Evolutionary conservation across 1,140 invertebrate species (phyloP), one percentile per base, ranked within the genome.

Genomic region (Pentalonia nigronervosa): DNA sequence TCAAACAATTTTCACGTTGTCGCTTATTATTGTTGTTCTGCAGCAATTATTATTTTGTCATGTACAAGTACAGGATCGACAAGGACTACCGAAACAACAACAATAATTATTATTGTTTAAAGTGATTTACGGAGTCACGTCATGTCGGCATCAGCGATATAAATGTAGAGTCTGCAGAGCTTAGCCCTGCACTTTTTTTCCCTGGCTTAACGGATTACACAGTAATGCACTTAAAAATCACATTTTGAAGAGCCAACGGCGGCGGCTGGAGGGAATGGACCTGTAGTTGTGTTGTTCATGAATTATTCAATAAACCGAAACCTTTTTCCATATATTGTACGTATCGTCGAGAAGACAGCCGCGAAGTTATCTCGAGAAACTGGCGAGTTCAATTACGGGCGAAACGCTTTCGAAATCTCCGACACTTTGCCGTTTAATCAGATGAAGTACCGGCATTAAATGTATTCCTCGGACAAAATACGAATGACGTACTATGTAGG

Each of bases 221-320:
- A 9, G 47, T 50, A 92, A 50, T 92, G 91, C 91, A 92, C 91
- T 92, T 92, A 92, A 83, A 91, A 91, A 91, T 50, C 67, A 50
- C 47, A 50, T 48, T 83, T 92, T 48, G 41, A 91, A 90, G 23
- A 90, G 23, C 30, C 30, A 1, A 1, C 7, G 14, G 7, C 0
- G 47, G 20, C 2, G 8, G 47, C 2, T 41, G 8, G 2, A 1
- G 34, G 1, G 34, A 53, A 53, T 21, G 86, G 47, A 30, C n/a
- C 30, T 48, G 47, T 14, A 34, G 86, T 56, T 53, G 56, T 36
- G 36, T 50, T 36, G 36, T 50, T 92, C 67, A 92, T 92, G 76
- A n/a, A 84, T 92, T 92, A 92, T 92, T 83, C 91, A 92, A 48
- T 50, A 41, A 41, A 83, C 36, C 41, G 34, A 50, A 50, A 92